Evolutionary conservation across 2,797 vertebrate species (phyloP).

Genomic region (Pseudotriccus pelzelni): DNA sequence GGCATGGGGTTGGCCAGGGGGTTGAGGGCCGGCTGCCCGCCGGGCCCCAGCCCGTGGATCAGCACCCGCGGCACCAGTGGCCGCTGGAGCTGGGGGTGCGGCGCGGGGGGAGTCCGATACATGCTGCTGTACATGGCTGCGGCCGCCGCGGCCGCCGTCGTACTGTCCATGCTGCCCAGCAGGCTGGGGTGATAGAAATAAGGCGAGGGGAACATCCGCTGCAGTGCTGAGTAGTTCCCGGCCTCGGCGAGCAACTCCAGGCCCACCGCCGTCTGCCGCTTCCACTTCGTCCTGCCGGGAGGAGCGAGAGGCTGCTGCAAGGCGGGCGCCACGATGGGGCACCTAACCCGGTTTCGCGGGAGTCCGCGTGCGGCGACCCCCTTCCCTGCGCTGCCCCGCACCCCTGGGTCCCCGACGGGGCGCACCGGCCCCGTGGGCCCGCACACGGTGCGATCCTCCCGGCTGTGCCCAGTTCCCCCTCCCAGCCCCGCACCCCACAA

Average conservation of each 20-base stretch:
- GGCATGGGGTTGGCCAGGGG: constrained; percentile 88
- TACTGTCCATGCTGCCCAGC: constrained; percentile 94
- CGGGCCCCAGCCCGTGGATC: constrained; percentile 95
- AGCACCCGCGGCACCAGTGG: constrained; percentile 95
- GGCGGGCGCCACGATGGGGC: constrained; percentile 81
- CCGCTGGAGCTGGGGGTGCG: constrained; percentile 93
- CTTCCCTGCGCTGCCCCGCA: background rate
- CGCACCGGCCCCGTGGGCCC: background rate
- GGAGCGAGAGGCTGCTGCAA: constrained; percentile 78
- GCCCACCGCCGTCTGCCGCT: constrained; percentile 95
- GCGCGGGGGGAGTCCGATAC: constrained; percentile 96
- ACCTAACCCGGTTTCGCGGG: constrained; percentile 75
- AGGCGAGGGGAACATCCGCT: constrained; percentile 97
- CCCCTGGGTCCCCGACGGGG: background rate
- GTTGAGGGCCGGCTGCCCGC: constrained; percentile 93
- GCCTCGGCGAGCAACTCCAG: constrained; percentile 95
- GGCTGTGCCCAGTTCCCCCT: background rate
- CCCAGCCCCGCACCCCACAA: background rate
- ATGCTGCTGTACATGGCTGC: constrained; percentile 99
- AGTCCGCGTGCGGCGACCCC: background rate
- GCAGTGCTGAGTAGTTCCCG: constrained; percentile 95
- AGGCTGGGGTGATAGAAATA: constrained; percentile 98
- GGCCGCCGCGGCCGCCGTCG: constrained; percentile 92
- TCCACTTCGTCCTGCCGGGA: constrained; percentile 95
- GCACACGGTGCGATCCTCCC: background rate